Evolutionary conservation across 2,888 invertebrate genomes (phyloP), one percentile per base, ranked within the genome.

Genomic region (Aleiodes alternator): DNA sequence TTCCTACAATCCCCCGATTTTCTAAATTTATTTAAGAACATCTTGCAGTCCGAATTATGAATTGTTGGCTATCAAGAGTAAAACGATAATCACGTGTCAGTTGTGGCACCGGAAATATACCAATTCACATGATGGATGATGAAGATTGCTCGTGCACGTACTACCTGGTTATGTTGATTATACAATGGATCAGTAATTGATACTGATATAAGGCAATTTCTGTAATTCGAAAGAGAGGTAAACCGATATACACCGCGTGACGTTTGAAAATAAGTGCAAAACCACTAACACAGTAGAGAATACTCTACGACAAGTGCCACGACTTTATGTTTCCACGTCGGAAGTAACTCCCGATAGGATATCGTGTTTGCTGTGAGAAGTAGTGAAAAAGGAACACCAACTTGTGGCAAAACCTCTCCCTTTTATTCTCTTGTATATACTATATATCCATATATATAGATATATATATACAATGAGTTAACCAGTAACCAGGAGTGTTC

Each of bases 321-420:
- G 75, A 79, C 80, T 79, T 79, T 78, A 79, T 80, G 79, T 80
- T 79, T 75, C 70, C 73, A 79, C 48, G 53, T 72, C 77, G 78
- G 57, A 74, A 78, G 59, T 71, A 75, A 66, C 57, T 69, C 80
- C 43, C 74, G 79, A 76, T 78, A 76, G 75, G 56, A 76, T 80
- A 78, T 79, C 76, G 75, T 76, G 70, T 77, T 74, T 64, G 68
- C 71, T 70, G 72, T 56, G 66, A 53, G 78, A 76, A 78, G 69
- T 61, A 66, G 69, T 55, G 53, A 75, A 72, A 55, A 69, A 53
- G 69, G 53, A 31, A 50, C 50, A 50, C 29, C 43, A 31, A 61
- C 9, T 12, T 72, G 50, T 61, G 31, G 23, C 16, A 50, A 16
- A 61, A 61, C 61, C 51, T 16, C 50, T 61, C 29, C n/a, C 12